phyloP scores from a whole-genome alignment of 2,888 invertebrate species.

The Scaptodrosophila latifasciaeformis region DNA sequence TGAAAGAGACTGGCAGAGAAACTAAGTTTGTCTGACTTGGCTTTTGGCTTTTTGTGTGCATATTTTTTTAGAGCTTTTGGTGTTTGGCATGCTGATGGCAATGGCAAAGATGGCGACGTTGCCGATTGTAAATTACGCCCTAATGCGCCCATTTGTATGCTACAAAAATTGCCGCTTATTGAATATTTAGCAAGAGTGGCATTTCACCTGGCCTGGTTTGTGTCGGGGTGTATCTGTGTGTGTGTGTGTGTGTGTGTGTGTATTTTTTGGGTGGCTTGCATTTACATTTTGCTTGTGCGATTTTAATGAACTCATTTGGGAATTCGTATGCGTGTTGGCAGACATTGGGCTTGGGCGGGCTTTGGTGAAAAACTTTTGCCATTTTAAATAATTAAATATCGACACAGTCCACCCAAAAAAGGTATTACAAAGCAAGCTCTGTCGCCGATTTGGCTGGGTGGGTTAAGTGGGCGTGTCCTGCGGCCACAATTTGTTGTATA shows the following conservation, averaged over 20 bases:
- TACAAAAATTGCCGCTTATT: constrained; percentile 68
- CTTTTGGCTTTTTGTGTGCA: constrained; percentile 33
- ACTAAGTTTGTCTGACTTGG: constrained; percentile 29
- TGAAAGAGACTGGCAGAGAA: too few species aligned
- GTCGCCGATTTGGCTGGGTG: background rate
- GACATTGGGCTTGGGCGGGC: constrained; percentile 12
- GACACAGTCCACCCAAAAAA: too few species aligned
- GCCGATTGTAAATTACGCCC: constrained; percentile 64
- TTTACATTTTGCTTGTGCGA: constrained; percentile 13
- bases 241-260: background rate
- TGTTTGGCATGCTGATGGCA: constrained; percentile 13
- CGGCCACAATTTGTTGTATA: constrained; percentile 7
- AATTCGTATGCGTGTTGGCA: constrained; percentile 58
- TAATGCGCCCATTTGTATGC: constrained; percentile 70
- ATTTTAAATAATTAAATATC: constrained; percentile 63
- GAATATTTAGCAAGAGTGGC: constrained; percentile 64
- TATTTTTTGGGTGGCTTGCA: background rate
- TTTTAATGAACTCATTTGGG: constrained; percentile 65
- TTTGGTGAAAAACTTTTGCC: constrained; percentile 37
- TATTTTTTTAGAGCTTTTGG: constrained; percentile 25
- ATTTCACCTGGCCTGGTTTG: background rate
- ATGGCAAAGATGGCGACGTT: constrained; percentile 17
- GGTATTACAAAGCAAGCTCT: too few species aligned
- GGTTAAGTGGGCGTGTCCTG: background rate
- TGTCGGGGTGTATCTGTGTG: too few species aligned